A percentile compares a stretch with the other conserved stretches of the same genome.
Conservation (phyloP, 1,140 invertebrate species). For the Papilio glaucus region DNA sequence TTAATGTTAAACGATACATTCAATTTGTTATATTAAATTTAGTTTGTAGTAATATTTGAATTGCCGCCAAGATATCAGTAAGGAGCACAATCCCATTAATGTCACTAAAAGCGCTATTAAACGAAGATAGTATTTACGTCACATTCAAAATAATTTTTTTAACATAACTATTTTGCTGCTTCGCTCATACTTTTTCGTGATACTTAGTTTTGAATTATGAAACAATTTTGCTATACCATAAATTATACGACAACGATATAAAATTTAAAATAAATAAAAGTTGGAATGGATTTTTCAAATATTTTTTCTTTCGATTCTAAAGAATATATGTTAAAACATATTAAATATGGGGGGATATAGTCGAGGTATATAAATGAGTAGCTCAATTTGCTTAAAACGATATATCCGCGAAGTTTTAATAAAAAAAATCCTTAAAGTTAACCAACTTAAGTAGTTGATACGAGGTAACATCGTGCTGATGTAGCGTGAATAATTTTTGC, state of each 20-base stretch:
- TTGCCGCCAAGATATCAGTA: constrained; percentile 68
- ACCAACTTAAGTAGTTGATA: no score
- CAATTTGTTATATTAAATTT: constrained; percentile 69
- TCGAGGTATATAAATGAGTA: no score
- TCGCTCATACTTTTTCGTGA: neutral
- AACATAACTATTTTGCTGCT: neutral
- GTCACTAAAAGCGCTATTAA: constrained; percentile 71
- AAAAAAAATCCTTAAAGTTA: no score
- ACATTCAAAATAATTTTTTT: constrained; percentile 66
- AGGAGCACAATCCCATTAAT: constrained; percentile 66
- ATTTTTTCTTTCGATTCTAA: neutral
- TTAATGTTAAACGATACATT: constrained; percentile 54
- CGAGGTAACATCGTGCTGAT: no score
- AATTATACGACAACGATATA: neutral
- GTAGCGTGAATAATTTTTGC: no score
- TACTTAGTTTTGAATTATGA: neutral
- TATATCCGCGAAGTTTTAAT: no score
- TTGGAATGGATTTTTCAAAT: neutral
- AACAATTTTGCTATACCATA: neutral
- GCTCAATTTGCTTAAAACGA: no score
- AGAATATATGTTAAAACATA: no score
- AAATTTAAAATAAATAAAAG: neutral
- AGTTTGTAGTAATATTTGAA: constrained; percentile 71
- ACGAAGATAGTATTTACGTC: constrained; percentile 66
- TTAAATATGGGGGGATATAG: no score